A percentile compares a stretch with the other conserved stretches of the same genome.
phyloP scores from a whole-genome alignment of 2,113 vertebrate species.

The Myxocyprinus asiaticus region DNA sequence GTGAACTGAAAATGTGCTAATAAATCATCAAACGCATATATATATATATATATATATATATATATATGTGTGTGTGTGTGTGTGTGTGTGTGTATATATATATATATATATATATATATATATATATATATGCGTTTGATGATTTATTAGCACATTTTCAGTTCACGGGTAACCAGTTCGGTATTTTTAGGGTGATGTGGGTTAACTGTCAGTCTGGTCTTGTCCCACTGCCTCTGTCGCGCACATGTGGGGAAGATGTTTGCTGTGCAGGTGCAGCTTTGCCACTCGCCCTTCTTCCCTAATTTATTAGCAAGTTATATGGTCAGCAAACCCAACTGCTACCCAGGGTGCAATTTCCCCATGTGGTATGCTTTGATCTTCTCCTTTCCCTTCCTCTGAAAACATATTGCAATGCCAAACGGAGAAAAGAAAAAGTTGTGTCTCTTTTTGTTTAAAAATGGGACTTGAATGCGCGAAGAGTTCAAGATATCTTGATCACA shows the following conservation, averaged over 20 bases:
- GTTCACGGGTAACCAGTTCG: no score
- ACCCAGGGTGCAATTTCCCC: conserved; percentile 68
- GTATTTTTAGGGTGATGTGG: neutral
- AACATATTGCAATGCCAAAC: conserved; percentile 62
- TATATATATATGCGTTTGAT: no score
- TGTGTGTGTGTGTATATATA: no score
- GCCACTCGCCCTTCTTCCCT: conserved; percentile 58
- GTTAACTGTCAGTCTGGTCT: conserved; percentile 60
- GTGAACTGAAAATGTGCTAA: neutral
- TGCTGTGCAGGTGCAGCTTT: conserved; percentile 79
- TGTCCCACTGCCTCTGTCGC: conserved; percentile 52
- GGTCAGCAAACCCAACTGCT: conserved; percentile 76
- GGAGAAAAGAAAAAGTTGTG: conserved; percentile 44
- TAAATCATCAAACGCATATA: neutral
- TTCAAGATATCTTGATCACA: neutral
- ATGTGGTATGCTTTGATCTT: conserved; percentile 89
- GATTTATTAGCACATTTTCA: neutral
- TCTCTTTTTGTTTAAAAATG: conserved; percentile 34
- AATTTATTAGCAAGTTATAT: conserved; percentile 82
- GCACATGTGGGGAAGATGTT: conserved; percentile 63
- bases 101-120: no score
- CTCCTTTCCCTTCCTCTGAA: conserved; percentile 52
- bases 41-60: no score
- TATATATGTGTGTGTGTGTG: no score
- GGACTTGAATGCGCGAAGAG: neutral